Evolutionary conservation across 2,113 vertebrate species (phyloP).

Genomic region (Tetrao urogallus): DNA sequence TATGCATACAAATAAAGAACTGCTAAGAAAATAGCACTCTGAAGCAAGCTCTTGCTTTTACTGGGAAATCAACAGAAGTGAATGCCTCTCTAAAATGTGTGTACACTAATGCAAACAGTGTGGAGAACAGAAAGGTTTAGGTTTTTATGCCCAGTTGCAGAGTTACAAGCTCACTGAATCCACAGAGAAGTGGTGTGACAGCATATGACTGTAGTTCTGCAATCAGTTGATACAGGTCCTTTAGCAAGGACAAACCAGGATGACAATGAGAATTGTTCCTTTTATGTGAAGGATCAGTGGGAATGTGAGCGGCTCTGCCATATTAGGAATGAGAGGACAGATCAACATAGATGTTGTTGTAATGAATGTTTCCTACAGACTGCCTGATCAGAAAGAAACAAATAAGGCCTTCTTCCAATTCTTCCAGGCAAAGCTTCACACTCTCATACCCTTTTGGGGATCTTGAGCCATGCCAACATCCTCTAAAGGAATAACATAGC

Average conservation of each 20-base stretch:
- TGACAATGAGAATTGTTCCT: accelerated
- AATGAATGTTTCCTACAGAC: neutral
- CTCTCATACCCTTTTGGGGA: neutral
- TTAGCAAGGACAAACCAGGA: neutral
- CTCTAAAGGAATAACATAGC: neutral
- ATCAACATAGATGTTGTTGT: neutral
- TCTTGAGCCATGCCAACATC: neutral
- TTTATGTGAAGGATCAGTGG: neutral
- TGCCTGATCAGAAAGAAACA: neutral
- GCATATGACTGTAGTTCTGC: neutral
- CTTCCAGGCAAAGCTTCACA: neutral
- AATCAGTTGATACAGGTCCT: neutral
- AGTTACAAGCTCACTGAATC: neutral
- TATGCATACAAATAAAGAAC: neutral
- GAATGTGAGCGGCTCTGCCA: neutral
- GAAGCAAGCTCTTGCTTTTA: neutral
- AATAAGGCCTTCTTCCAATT: neutral
- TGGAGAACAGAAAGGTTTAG: neutral
- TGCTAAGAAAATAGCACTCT: neutral
- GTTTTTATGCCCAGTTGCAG: neutral
- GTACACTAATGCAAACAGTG: accelerated
- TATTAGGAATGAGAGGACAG: neutral
- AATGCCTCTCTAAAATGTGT: neutral
- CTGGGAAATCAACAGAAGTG: neutral
- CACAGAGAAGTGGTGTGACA: neutral